Percentiles rank a stretch among this genome's conserved stretches.
Conservation (phyloP, 92 coral and sea anemone species). For the Palythoa heliodiscus region DNA sequence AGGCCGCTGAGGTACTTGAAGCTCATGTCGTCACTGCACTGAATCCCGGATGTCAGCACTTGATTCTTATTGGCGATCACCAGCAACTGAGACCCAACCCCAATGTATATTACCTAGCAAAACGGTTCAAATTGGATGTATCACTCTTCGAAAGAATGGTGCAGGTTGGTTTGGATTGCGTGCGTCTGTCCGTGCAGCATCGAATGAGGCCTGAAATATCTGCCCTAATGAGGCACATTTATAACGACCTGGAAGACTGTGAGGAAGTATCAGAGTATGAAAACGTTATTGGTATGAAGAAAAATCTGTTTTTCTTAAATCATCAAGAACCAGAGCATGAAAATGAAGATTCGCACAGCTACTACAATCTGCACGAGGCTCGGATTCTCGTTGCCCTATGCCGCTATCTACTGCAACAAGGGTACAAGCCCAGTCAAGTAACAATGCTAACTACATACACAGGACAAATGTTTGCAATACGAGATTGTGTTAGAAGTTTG, state of each 20-base stretch:
- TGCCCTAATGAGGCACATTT: constrained; percentile 76
- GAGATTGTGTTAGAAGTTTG: constrained; percentile 50
- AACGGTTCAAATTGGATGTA: constrained; percentile 74
- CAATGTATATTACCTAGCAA: constrained; percentile 72
- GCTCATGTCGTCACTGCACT: constrained; percentile 87
- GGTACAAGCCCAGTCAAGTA: constrained; percentile 65
- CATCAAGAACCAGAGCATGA: constrained; percentile 67
- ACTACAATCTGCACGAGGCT: constrained; percentile 81
- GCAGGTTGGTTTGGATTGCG: constrained; percentile 63
- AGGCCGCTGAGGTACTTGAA: constrained; percentile 96
- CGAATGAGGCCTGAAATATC: constrained; percentile 97
- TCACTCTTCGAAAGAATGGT: constrained; percentile 94
- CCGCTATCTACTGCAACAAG: constrained; percentile 81
- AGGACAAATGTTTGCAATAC: constrained; percentile 79
- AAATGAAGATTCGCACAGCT: constrained; percentile 78
- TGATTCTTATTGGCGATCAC: constrained; percentile 94
- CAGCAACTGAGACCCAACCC: constrained; percentile 93
- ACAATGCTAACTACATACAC: constrained; percentile 89
- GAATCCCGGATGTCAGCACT: constrained; percentile 76
- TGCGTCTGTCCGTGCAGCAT: constrained; percentile 81
- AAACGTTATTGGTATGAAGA: constrained; percentile 72
- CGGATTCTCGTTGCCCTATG: constrained; percentile 72
- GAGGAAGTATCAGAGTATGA: constrained; percentile 70
- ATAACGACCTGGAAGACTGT: constrained; percentile 72
- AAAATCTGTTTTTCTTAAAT: constrained; percentile 77